Conservation (phyloP, 2,113 vertebrate genomes). For the Scopus umbretta region DNA sequence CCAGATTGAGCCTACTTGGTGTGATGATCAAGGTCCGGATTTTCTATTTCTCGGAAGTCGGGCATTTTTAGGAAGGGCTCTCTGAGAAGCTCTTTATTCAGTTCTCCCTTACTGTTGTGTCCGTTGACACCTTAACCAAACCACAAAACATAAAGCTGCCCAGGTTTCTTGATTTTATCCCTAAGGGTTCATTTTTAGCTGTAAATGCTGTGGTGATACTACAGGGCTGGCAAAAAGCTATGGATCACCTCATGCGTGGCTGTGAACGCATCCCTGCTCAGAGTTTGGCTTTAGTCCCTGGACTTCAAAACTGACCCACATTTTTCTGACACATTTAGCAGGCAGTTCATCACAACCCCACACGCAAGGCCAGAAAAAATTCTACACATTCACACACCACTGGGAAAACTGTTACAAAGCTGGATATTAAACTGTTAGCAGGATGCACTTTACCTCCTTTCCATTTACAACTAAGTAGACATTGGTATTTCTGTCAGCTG, state of each 20-base stretch:
- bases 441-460: not conserved
- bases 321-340: not conserved
- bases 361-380: not conserved
- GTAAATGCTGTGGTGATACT: not conserved
- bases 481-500: not conserved
- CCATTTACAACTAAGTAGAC: not conserved
- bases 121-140: not conserved
- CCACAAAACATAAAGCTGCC: not conserved
- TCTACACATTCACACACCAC: not conserved
- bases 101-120: not conserved
- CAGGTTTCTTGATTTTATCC: not conserved
- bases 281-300: not conserved
- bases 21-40: not conserved
- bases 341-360: not conserved
- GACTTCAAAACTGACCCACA: not conserved
- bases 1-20: not conserved
- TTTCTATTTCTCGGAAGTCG: not conserved
- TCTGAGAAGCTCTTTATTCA: not conserved
- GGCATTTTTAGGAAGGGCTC: not conserved
- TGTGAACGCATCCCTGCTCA: not conserved
- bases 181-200: not conserved
- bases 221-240: not conserved
- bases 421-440: not conserved
- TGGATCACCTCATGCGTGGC: rapidly evolving
- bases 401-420: not conserved